phyloP scores from a whole-genome alignment of 2,113 vertebrate genomes.

The Ophthalmolycus amberensis region DNA sequence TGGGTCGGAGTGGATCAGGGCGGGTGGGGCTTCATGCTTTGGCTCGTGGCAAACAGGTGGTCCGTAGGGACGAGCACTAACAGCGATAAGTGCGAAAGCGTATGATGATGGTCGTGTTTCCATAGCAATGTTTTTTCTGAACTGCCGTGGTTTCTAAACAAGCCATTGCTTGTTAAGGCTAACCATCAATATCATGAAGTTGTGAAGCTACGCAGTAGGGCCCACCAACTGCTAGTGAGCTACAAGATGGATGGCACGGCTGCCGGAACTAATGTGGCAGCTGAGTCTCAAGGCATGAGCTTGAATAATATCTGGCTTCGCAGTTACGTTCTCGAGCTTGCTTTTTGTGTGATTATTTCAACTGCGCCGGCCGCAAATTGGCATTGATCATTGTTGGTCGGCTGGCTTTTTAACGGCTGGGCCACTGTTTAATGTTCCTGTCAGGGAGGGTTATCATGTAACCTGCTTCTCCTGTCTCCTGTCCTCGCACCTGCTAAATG shows the following conservation, averaged over 20 bases:
- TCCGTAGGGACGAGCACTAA: conserved; percentile 45
- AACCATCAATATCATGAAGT: conserved; percentile 59
- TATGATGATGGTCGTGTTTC: conserved; percentile 29
- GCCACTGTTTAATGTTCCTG: conserved; percentile 63
- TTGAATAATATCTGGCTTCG: conserved; percentile 51
- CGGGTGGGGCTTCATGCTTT: conserved; percentile 49
- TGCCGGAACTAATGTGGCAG: conserved; percentile 73
- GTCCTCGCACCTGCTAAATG: conserved; percentile 69
- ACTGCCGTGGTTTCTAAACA: conserved; percentile 38
- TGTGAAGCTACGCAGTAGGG: conserved; percentile 40
- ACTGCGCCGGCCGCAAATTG: conserved; percentile 33
- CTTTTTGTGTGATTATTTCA: conserved; percentile 58
- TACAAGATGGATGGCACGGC: conserved; percentile 61
- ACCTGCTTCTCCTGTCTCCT: conserved; percentile 63
- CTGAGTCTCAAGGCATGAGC: conserved; percentile 50
- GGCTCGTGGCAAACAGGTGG: conserved; percentile 73
- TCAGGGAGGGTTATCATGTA: conserved; percentile 62
- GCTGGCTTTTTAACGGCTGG: conserved; percentile 54
- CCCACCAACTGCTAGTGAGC: conserved; percentile 39
- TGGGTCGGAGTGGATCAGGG: conserved; percentile 62
- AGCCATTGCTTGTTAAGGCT: conserved; percentile 48
- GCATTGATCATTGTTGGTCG: conserved; percentile 59
- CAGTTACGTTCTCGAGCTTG: conserved; percentile 39
- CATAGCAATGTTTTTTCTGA: conserved; percentile 40
- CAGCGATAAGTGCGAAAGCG: conserved; percentile 34